phyloP scores from a whole-genome alignment of 1,140 invertebrate genomes.

The Micrasema longulum region DNA sequence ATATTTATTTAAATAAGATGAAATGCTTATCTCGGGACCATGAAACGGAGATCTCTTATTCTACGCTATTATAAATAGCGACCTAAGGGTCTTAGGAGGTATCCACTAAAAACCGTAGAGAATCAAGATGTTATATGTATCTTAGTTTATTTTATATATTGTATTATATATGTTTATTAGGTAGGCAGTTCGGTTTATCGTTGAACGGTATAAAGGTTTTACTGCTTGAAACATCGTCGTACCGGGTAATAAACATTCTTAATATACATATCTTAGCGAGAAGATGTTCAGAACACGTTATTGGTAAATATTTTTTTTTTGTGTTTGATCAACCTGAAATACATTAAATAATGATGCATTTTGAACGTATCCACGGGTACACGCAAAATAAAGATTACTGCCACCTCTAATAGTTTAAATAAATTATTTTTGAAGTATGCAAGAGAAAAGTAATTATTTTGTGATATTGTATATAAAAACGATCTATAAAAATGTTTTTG shows the following conservation, averaged over 20 bases:
- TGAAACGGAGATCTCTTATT: constrained; percentile 51
- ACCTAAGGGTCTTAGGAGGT: constrained; percentile 1
- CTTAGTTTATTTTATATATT: constrained; percentile 6
- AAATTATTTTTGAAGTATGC: too few relatives aligned
- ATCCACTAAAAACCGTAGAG: background rate
- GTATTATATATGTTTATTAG: constrained; percentile 24
- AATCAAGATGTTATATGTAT: too few relatives aligned
- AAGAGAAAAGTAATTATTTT: too few relatives aligned
- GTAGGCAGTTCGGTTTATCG: constrained; percentile 7
- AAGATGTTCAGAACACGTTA: too few relatives aligned
- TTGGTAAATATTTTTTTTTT: too few relatives aligned
- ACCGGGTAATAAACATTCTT: constrained; percentile 10
- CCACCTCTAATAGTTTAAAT: too few relatives aligned
- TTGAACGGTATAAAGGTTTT: constrained; percentile 10
- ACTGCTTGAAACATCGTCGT: background rate
- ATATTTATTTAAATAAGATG: constrained; percentile 55
- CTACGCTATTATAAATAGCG: constrained; percentile 48
- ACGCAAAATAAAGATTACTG: too few relatives aligned
- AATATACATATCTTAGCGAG: background rate
- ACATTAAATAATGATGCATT: too few relatives aligned
- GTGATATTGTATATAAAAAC: too few relatives aligned
- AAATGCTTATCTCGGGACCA: constrained; percentile 45
- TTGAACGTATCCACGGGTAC: too few relatives aligned
- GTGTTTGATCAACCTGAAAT: too few relatives aligned
- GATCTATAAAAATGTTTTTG: too few relatives aligned